Base-by-base conservation (phyloP, 1,140 invertebrate species). In the Metaphire vulgaris region DNA sequence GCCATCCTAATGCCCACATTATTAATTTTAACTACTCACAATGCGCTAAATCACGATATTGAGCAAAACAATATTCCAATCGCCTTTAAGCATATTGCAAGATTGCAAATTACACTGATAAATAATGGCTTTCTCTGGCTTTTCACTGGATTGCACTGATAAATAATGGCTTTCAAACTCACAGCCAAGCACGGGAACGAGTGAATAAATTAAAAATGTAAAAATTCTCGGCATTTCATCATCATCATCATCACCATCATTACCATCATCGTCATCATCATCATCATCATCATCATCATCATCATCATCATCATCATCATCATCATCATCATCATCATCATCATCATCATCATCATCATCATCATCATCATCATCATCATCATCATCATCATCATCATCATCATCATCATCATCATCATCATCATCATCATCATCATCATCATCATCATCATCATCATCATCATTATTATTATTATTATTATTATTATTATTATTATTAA, bases 261-360 rank as follows among this genome's bases (percentile, higher is more conserved):
- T 29, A 14, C 28, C 69, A 28, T 71, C 69, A 71, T 32, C 69
- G 33, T 71, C 69, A 71, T 71, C 69, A 28, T 32, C 69, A 28
- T 32, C 69, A 28, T 71, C 69, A 71, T 71, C 69, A 32, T 71
- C 69, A 21, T 71, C 69, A 32, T 71, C 31, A 33, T 28, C 69
- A 21, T 31, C 69, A 71, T 71, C 69, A 71, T 71, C 69, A 71
- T 33, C 29, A 71, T 33, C 69, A 71, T 32, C 69, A 71, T 71
- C 69, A 71, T 16, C 29, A 31, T 32, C 1, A 33, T 32, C 26
- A 71, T 71, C n/a, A 14, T 71, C n/a, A 32, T 31, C 69, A 71
- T 71, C 6, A 32, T 1, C 12, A 71, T 32, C 14, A 71, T 67
- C 66, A 67, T 67, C 66, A 67, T 67, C 66, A 67, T 67, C 66